These are phyloP conservation scores for Sarotherodon lohbergeri DNA, from an alignment of 2,113 vertebrate genomes.

Conservation along the genomic window DNA sequence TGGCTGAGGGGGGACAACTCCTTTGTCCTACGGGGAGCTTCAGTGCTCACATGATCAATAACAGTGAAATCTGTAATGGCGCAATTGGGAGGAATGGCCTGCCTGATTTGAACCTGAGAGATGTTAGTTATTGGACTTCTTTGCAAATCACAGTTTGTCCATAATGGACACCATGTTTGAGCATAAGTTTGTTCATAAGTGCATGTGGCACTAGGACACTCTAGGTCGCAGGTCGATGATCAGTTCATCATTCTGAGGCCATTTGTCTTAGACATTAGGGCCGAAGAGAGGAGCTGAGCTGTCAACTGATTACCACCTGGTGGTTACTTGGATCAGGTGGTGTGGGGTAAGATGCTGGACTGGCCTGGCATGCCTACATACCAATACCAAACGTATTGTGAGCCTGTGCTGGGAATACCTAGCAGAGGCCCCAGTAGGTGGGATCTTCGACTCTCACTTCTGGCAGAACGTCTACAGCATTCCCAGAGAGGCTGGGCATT, in stretches of 20 bases:
- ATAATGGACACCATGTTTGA: neutral
- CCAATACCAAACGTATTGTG: neutral
- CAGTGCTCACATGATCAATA: neutral
- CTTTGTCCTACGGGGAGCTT: neutral
- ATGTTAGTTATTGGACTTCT: neutral
- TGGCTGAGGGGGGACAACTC: neutral
- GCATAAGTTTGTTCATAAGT: neutral
- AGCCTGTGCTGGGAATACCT: neutral
- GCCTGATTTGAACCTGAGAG: neutral
- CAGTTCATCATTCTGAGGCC: neutral
- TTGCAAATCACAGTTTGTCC: neutral
- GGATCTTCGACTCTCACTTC: neutral
- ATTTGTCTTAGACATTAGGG: neutral
- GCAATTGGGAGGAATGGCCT: neutral
- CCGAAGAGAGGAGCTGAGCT: neutral
- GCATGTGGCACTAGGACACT: neutral
- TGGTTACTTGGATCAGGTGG: neutral
- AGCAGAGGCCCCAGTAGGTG: neutral
- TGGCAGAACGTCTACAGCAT: neutral
- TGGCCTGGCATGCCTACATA: neutral
- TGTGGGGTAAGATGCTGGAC: neutral
- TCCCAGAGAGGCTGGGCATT: neutral
- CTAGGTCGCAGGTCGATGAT: neutral
- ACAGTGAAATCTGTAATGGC: neutral
- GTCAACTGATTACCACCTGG: neutral